These are phyloP conservation scores for Aphelinus atriplicis DNA, from an alignment of 1,140 invertebrate genomes.

Conservation along the genomic window DNA sequence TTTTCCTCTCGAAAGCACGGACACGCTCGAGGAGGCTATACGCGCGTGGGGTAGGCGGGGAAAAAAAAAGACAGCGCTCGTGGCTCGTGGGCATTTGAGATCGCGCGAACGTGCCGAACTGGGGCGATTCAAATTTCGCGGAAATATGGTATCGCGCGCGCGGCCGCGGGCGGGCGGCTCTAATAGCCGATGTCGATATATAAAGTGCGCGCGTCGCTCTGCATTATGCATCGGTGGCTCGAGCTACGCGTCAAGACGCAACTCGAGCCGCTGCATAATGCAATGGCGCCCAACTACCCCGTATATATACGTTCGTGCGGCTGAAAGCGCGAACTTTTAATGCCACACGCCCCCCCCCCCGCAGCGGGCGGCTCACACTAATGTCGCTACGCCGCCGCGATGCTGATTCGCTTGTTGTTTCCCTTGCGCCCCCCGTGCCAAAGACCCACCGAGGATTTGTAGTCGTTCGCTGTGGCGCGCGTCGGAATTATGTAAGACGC, in stretches of 20 bases:
- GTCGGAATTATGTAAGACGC: no score
- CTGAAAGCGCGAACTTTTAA: no score
- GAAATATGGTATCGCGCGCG: conserved; percentile 19
- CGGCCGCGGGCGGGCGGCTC: not conserved
- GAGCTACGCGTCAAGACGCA: not conserved
- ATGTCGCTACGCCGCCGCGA: no score
- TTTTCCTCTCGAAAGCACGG: no score
- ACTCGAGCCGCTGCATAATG: conserved; percentile 24
- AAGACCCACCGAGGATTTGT: no score
- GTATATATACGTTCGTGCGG: no score
- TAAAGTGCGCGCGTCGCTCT: conserved; percentile 21
- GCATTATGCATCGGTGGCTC: conserved; percentile 26
- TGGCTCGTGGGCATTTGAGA: conserved; percentile 9
- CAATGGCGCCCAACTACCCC: not conserved
- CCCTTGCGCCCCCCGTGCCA: no score
- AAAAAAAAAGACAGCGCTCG: not conserved
- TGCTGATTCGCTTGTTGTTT: no score
- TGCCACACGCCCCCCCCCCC: no score
- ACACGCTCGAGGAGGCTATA: not conserved
- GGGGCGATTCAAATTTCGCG: conserved; percentile 21
- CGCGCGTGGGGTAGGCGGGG: not conserved
- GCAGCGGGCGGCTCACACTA: no score
- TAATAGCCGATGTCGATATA: conserved; percentile 27
- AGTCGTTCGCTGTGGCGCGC: no score
- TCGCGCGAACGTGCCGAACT: conserved; percentile 6